Base-by-base conservation (phyloP, 2,797 vertebrate species). In the Brachymystax lenok region DNA sequence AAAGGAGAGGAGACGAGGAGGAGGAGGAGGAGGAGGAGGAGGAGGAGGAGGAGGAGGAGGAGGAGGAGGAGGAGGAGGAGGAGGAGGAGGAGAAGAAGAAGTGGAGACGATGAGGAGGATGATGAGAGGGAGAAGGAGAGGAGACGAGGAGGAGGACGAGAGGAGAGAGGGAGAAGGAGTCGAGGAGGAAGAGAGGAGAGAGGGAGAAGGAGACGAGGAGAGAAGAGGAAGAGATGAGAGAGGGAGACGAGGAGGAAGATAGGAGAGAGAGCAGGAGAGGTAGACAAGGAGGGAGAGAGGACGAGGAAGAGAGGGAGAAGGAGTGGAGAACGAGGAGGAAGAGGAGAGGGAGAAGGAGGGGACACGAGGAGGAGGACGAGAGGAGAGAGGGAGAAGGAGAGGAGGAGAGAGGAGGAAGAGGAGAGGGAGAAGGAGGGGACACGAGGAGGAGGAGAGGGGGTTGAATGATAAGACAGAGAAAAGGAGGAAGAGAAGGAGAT, bases 41-140 rank as follows among this genome's bases (percentile, higher is more conserved):
- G 69, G 8, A 61, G 6, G 4, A 19, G 30, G 14, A 14, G 8
- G 17, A 19, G 33, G 51, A 40, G 78, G 80, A 88, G 79, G 19
- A 2, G 72, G 35, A 64, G 3, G 67, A 69, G 67, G 1, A 7
- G n/a, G 17, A n/a, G 78, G 5, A n/a, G 66, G 51, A 1, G 30
- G 7, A 33, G 77, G 7, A 27, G 13, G 74, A 75, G 0, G 77
- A 52, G 76, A 30, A n/a, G 69, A 12, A 61, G 6, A 33, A 71
- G 33, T 6, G 63, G 59, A 66, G 16, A 75, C 7, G 67, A 35
- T 17, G 4, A 19, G 30, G 14, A 14, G 8, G 17, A 19, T 24
- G 51, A 40, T 78, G 80, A 88, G 79, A n/a, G 3, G 72, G 35
- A 64, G 3, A 69, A 69, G 67, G 1, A 7, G 17, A n/a, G 78